Percentiles rank a stretch among this genome's conserved stretches.
These are phyloP conservation scores for Atta texana DNA, from an alignment of 1,140 invertebrate species.

Conservation along the genomic window DNA sequence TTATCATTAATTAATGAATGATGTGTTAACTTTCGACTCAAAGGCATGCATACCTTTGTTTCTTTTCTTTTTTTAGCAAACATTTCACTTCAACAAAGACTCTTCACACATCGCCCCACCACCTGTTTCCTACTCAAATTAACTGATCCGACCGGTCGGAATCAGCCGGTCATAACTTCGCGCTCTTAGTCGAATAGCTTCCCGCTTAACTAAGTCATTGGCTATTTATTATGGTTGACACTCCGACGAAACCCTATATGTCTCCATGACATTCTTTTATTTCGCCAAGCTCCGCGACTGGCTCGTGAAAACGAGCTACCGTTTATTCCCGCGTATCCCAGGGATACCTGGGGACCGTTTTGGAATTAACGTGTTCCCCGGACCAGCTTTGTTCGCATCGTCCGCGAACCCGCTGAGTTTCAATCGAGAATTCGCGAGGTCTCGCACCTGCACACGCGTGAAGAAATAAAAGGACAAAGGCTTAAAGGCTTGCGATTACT, in stretches of 20 bases:
- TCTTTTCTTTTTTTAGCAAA: neutral
- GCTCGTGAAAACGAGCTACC: slow-evolving; percentile 67
- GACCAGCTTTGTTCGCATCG: slow-evolving; percentile 54
- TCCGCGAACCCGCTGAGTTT: slow-evolving; percentile 62
- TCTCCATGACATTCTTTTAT: slow-evolving; percentile 61
- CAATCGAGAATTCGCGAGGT: slow-evolving; percentile 55
- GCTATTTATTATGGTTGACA: slow-evolving; percentile 82
- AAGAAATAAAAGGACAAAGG: slow-evolving; percentile 34
- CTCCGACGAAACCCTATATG: slow-evolving; percentile 67
- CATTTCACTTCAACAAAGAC: neutral
- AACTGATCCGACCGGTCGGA: slow-evolving; percentile 49
- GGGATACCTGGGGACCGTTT: slow-evolving; percentile 42
- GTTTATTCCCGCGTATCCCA: slow-evolving; percentile 61
- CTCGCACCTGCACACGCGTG: slow-evolving; percentile 34
- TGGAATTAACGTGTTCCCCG: slow-evolving; percentile 51
- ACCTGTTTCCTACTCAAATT: slow-evolving; percentile 42
- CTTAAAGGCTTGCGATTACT: slow-evolving; percentile 47
- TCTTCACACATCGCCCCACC: slow-evolving; percentile 24
- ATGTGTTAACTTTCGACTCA: neutral
- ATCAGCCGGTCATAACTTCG: slow-evolving; percentile 67
- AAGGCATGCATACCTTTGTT: neutral
- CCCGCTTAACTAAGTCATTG: slow-evolving; percentile 81
- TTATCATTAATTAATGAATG: neutral
- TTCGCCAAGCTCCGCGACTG: slow-evolving; percentile 51
- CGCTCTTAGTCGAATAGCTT: slow-evolving; percentile 64